Percentiles rank a stretch among this genome's conserved stretches.
Evolutionary conservation across 2,113 vertebrate genomes (phyloP).

Genomic region (Monopterus albus): DNA sequence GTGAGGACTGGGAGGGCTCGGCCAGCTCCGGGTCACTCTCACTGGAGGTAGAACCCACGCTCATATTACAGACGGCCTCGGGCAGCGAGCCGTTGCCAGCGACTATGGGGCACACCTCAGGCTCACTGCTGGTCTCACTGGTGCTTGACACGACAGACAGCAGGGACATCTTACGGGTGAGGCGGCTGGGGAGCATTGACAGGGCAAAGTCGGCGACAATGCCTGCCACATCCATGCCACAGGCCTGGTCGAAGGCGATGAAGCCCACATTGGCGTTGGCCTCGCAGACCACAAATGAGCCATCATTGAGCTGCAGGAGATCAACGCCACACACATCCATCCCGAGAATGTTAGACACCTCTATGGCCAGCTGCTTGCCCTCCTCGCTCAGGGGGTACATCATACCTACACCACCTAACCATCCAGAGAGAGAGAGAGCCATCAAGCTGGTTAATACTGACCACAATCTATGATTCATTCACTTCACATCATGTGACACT

Average conservation of each 20-base stretch:
- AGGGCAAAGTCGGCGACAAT: slow-evolving; percentile 91
- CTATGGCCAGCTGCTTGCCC: slow-evolving; percentile 90
- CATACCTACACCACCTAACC: slow-evolving; percentile 88
- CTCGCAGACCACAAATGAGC: slow-evolving; percentile 91
- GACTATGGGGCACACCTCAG: slow-evolving; percentile 82
- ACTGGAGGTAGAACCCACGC: slow-evolving; percentile 88
- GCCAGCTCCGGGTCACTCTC: slow-evolving; percentile 89
- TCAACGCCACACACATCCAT: slow-evolving; percentile 94
- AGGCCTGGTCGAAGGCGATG: slow-evolving; percentile 91
- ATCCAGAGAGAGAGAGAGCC: slow-evolving; percentile 21
- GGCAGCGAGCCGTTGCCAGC: slow-evolving; percentile 75
- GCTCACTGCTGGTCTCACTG: slow-evolving; percentile 88
- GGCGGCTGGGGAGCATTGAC: slow-evolving; percentile 87
- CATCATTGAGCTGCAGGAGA: slow-evolving; percentile 89
- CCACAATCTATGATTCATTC: background rate
- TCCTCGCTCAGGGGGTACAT: slow-evolving; percentile 90
- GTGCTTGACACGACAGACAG: slow-evolving; percentile 87
- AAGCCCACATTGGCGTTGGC: slow-evolving; percentile 94
- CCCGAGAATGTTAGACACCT: slow-evolving; percentile 92
- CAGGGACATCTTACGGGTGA: slow-evolving; percentile 88
- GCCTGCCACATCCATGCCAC: slow-evolving; percentile 89
- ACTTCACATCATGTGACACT: background rate
- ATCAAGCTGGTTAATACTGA: background rate
- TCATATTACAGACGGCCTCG: slow-evolving; percentile 86
- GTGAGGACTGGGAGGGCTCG: slow-evolving; percentile 79